Evolutionary conservation across 2,797 vertebrate genomes (phyloP).

Genomic region (Clarias platycephalus): DNA sequence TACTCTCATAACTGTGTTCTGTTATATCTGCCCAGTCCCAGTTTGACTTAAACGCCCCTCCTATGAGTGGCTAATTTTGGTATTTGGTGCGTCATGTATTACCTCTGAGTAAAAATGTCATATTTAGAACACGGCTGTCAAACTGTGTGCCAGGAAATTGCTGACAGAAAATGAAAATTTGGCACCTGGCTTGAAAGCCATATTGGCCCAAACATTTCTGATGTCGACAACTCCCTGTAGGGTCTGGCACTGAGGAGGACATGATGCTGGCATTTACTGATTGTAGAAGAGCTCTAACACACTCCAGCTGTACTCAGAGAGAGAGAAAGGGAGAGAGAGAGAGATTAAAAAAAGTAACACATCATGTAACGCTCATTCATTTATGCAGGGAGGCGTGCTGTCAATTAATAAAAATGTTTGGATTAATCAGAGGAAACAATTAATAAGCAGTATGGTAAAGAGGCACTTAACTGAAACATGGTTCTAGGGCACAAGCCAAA

Average conservation of each 20-base stretch:
- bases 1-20: too few relatives aligned
- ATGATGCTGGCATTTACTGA: conserved; percentile 30
- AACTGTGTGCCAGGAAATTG: background rate
- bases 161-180: conserved; percentile 19
- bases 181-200: conserved; percentile 24
- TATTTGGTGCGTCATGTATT: background rate
- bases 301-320: background rate
- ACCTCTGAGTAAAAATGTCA: background rate
- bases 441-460: conserved; percentile 6
- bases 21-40: too few relatives aligned
- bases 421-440: conserved; percentile 6
- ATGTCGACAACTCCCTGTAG: conserved; percentile 18
- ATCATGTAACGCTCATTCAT: background rate
- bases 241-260: conserved; percentile 6
- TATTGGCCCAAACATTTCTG: conserved; percentile 23
- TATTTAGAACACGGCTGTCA: conserved; percentile 10
- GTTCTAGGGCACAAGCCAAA: background rate
- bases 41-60: too few relatives aligned
- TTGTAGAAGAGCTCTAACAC: conserved; percentile 24
- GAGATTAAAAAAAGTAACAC: too few relatives aligned
- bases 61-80: too few relatives aligned
- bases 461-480: background rate
- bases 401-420: conserved; percentile 4
- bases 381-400: background rate
- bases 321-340: background rate